A percentile compares a stretch with the other conserved stretches of the same genome.
phyloP scores from a whole-genome alignment of 2,797 vertebrate species.

The Coregonus suidteri region DNA sequence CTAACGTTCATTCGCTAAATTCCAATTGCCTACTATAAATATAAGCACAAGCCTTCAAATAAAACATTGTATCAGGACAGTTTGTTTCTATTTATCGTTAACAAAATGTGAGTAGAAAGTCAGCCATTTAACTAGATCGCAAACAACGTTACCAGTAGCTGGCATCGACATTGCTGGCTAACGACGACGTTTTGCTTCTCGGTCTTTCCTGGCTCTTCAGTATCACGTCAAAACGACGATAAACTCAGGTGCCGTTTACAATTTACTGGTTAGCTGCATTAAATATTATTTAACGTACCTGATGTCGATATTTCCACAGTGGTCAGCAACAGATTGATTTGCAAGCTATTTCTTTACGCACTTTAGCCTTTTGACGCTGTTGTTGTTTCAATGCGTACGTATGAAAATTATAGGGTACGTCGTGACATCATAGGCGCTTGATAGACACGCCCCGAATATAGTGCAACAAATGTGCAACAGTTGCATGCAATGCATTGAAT shows the following conservation, averaged over 20 bases:
- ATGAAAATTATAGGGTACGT: neutral
- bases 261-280: neutral
- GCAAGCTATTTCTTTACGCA: neutral
- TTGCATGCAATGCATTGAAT: neutral
- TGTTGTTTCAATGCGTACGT: slow-evolving; percentile 2
- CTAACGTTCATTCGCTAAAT: neutral
- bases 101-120: neutral
- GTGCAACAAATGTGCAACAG: slow-evolving; percentile 8
- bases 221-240: neutral
- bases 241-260: neutral
- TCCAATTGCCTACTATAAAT: neutral
- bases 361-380: neutral
- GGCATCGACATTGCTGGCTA: neutral
- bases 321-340: neutral
- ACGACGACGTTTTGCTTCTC: neutral
- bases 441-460: slow-evolving; percentile 3
- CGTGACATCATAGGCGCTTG: neutral
- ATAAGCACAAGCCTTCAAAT: neutral
- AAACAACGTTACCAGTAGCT: neutral
- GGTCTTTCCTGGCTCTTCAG: neutral
- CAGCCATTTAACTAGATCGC: neutral
- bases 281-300: neutral
- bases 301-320: neutral
- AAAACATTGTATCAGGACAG: neutral
- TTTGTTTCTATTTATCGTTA: neutral